Conservation (phyloP, 2,888 invertebrate genomes). For the Doris montereyensis region DNA sequence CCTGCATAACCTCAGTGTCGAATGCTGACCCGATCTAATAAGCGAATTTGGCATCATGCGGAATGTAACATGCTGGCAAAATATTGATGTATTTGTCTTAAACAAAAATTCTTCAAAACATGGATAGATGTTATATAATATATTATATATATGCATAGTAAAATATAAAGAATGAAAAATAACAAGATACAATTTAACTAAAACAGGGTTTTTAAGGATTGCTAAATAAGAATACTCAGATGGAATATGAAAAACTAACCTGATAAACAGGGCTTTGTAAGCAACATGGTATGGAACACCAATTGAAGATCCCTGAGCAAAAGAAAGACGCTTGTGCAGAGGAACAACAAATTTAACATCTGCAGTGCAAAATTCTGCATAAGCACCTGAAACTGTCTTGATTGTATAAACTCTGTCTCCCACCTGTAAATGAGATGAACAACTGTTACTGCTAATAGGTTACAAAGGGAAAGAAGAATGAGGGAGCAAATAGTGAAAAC, state of each 20-base stretch:
- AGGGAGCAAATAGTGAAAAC: too few relatives aligned
- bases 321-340: constrained; percentile 72
- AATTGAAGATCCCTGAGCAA: constrained; percentile 75
- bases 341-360: constrained; percentile 67
- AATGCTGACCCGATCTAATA: too few relatives aligned
- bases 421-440: constrained; percentile 55
- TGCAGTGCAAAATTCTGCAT: constrained; percentile 74
- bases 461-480: background rate
- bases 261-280: constrained; percentile 75
- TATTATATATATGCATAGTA: too few relatives aligned
- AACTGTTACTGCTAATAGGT: too few relatives aligned
- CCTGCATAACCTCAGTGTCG: too few relatives aligned
- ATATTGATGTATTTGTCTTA: too few relatives aligned
- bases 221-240: constrained; percentile 70
- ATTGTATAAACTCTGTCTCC: constrained; percentile 74
- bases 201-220: background rate
- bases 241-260: constrained; percentile 66
- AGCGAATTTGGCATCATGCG: too few relatives aligned
- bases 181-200: background rate
- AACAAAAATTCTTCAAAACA: too few relatives aligned
- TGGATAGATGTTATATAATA: too few relatives aligned
- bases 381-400: constrained; percentile 71
- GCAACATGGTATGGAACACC: constrained; percentile 77
- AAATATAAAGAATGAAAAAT: too few relatives aligned
- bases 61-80: too few relatives aligned